Evolutionary conservation across 1,140 invertebrate species (phyloP).

Genomic region (Hylyphantes graminicola): DNA sequence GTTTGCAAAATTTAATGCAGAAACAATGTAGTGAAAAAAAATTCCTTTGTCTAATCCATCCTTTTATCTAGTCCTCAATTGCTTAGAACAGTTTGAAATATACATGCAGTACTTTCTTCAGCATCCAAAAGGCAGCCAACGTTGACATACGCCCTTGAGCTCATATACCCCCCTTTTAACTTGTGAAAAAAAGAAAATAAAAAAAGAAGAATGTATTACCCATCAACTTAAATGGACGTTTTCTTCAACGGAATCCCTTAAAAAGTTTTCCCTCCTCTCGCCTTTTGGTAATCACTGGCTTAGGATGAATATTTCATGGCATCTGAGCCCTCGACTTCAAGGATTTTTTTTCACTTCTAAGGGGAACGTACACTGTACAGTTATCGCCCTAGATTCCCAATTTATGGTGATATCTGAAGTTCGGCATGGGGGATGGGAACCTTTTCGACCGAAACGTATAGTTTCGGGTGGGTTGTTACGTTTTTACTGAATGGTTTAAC

Average conservation of each 20-base stretch:
- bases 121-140: constrained; percentile 1
- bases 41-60: no score
- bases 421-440: background rate
- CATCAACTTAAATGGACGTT: constrained; percentile 54
- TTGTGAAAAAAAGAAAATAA: no score
- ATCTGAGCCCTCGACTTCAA: constrained; percentile 12
- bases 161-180: constrained; percentile 15
- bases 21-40: no score
- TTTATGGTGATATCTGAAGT: constrained; percentile 42
- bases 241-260: constrained; percentile 45
- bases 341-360: background rate
- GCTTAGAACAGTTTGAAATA: no score
- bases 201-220: constrained; percentile 46
- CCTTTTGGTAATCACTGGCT: constrained; percentile 47
- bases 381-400: constrained; percentile 21
- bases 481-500: no score
- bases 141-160: constrained; percentile 40
- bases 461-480: background rate
- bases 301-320: constrained; percentile 53
- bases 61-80: no score
- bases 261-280: constrained; percentile 28
- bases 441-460: constrained; percentile 44
- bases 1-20: no score
- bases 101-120: background rate
- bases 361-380: background rate